Percentiles rank a stretch among this genome's conserved stretches.
Conservation (phyloP, 2,113 vertebrate genomes). For the Ammodytes marinus region DNA sequence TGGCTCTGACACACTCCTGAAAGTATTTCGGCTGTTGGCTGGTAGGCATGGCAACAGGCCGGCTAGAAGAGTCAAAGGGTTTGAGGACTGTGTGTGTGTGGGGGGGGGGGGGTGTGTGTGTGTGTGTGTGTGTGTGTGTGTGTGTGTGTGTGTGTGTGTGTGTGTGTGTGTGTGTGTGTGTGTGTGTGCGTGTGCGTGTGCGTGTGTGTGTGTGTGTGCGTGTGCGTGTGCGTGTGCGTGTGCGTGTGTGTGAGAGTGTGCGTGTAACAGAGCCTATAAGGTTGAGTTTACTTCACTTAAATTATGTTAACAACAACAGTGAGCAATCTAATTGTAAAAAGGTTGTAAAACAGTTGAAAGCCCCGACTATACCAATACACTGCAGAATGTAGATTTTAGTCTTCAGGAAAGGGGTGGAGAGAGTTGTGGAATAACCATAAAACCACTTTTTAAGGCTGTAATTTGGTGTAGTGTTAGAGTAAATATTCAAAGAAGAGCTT, state of each 20-base stretch:
- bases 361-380: neutral
- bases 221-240: constrained; percentile 32
- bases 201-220: constrained; percentile 17
- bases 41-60: constrained; percentile 58
- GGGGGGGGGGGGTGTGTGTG: constrained; percentile 26
- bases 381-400: neutral
- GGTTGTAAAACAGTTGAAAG: neutral
- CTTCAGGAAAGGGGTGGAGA: neutral
- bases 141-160: constrained; percentile 17
- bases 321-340: neutral
- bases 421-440: neutral
- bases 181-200: constrained; percentile 35
- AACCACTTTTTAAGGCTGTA: neutral
- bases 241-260: constrained; percentile 27
- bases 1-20: constrained; percentile 63
- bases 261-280: neutral
- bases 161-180: constrained; percentile 29
- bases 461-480: neutral
- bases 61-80: constrained; percentile 43
- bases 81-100: constrained; percentile 32
- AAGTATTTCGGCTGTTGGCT: constrained; percentile 62
- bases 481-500: neutral
- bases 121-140: constrained; percentile 32
- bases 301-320: neutral
- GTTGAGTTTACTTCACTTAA: neutral